Evolutionary conservation across 2,113 vertebrate genomes (phyloP), one percentile per base, ranked within the genome.

Genomic region (Labeo catla): DNA sequence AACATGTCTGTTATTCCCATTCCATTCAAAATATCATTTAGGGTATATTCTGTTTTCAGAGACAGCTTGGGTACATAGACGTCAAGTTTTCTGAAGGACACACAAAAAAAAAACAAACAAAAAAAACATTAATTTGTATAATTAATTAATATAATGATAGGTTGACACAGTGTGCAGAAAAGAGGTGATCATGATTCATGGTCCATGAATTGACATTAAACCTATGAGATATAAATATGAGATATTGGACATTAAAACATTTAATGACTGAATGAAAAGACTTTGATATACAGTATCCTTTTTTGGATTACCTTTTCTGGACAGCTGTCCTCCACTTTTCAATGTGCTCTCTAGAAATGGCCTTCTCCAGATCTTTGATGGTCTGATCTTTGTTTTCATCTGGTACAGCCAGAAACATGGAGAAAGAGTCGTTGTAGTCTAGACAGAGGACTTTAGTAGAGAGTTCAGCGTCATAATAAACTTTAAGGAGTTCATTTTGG

Each of bases 1-100:
- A 98, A 98, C 63, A 96, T 95, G 86, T 97, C 93, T 6, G 87
- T 88, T 81, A 97, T 93, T 86, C 96, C 96, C 93, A 97, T 93
- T 59, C 91, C 92, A 73, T 61, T 83, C 88, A 98, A 86, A 39
- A 95, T 2, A 0, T 10, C 73, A 10, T 90, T 92, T 84, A 98
- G 83, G 2, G 92, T 43, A 15, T 95, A 95, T 16, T 90, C 94
- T 0, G 91, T 87, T 16, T 96, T 95, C 84, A 98, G 91, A 84
- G 95, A 96, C 88, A 97, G 93, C 90, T 95, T 96, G 83, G 97
- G 97, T 83, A 98, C 21, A 52, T 23, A 83, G 19, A 98, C 0
- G 0, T 70, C 0, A 78, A 90, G 89, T 0, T 0, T 0, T 2
- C 97, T 98, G 74, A 81, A 79, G 0, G 57, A 34, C 72, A 76